phyloP scores from a whole-genome alignment of 2,797 vertebrate species.

The Harpagifer antarcticus region DNA sequence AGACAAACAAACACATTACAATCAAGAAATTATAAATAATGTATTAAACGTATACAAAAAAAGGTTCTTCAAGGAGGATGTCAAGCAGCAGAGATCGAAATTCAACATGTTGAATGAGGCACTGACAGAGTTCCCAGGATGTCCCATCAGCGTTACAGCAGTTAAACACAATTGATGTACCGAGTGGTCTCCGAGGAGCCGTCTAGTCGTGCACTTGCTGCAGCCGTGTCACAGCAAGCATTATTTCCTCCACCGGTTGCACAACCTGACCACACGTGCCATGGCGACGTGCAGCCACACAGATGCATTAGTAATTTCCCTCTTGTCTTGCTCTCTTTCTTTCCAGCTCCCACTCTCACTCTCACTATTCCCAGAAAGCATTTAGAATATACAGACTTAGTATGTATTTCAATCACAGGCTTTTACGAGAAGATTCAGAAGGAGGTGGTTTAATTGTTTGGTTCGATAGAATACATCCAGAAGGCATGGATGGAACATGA shows the following conservation, averaged over 20 bases:
- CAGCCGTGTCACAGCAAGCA: background rate
- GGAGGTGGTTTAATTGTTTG: slow-evolving; percentile 3
- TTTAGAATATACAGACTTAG: background rate
- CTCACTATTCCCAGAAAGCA: background rate
- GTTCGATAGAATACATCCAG: slow-evolving; percentile 1
- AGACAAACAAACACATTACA: background rate
- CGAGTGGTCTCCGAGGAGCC: slow-evolving; percentile 50
- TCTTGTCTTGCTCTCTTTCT: slow-evolving; percentile 6
- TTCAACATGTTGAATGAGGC: background rate
- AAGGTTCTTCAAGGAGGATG: background rate
- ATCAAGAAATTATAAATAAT: no score
- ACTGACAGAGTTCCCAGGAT: background rate
- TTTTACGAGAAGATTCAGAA: background rate
- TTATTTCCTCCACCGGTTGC: background rate
- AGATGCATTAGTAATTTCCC: slow-evolving; percentile 4
- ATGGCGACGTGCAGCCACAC: slow-evolving; percentile 47
- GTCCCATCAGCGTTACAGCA: slow-evolving; percentile 11
- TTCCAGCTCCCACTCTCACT: background rate
- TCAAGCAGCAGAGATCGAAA: background rate
- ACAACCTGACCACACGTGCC: slow-evolving; percentile 48
- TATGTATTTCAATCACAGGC: background rate
- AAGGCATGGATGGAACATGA: background rate
- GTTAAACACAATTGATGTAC: slow-evolving; percentile 7
- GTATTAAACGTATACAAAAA: no score
- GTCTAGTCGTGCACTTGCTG: slow-evolving; percentile 24